Evolutionary conservation across 2,113 vertebrate species (phyloP).

Genomic region (Mungos mungo): DNA sequence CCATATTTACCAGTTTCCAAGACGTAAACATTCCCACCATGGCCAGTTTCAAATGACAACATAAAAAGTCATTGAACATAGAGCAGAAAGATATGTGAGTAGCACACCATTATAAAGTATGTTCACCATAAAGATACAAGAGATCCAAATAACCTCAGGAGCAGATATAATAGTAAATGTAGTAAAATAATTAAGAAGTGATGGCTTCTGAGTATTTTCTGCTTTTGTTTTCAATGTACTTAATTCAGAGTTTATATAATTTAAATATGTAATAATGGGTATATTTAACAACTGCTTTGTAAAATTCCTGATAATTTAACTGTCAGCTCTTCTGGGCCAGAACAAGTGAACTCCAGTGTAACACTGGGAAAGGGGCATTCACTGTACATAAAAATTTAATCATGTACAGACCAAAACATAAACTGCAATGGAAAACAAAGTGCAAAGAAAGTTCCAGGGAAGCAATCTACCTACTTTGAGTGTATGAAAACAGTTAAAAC

Average conservation of each 20-base stretch:
- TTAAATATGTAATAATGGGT: neutral
- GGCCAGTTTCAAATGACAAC: neutral
- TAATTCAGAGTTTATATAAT: neutral
- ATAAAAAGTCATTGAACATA: neutral
- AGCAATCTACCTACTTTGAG: neutral
- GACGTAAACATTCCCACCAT: neutral
- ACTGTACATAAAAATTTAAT: neutral
- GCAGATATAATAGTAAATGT: neutral
- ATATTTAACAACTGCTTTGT: neutral
- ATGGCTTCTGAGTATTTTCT: neutral
- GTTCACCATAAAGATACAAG: neutral
- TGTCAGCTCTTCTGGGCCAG: neutral
- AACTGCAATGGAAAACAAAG: neutral
- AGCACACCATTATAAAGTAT: neutral
- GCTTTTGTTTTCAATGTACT: conserved; percentile 2
- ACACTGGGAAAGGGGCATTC: neutral
- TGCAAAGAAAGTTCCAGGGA: neutral
- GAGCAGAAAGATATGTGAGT: neutral
- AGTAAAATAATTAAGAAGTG: neutral
- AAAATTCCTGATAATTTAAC: neutral
- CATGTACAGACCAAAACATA: neutral
- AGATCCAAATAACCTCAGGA: neutral
- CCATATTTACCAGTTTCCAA: neutral
- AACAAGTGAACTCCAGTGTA: neutral
- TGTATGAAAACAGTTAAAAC: neutral